These are phyloP conservation scores for Hirtodrosophila histrioides DNA, from an alignment of 2,888 invertebrate species.

Conservation along the genomic window DNA sequence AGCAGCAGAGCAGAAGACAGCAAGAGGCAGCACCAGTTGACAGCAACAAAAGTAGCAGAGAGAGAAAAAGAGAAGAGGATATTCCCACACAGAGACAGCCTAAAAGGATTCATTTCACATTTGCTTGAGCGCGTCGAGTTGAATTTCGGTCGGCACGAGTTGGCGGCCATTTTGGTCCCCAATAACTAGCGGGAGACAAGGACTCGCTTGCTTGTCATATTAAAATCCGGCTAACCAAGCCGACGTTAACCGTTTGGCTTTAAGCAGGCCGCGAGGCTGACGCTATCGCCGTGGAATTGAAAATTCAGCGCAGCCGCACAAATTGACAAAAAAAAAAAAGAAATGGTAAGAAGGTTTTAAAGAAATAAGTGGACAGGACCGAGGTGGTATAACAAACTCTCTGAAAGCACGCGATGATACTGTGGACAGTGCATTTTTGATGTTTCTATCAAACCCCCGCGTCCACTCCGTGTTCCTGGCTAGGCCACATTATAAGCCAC, in stretches of 20 bases:
- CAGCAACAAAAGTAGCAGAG: background rate
- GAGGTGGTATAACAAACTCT: constrained; percentile 70
- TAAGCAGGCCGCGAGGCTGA: constrained; percentile 13
- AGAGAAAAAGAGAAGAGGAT: constrained; percentile 1
- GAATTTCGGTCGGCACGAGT: constrained; percentile 16
- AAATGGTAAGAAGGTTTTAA: constrained; percentile 30
- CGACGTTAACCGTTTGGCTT: constrained; percentile 37
- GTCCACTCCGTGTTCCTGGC: background rate
- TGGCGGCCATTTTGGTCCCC: constrained; percentile 58
- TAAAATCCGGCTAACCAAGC: constrained; percentile 58
- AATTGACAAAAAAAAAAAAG: constrained; percentile 4
- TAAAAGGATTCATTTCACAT: constrained; percentile 73
- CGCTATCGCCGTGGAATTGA: constrained; percentile 31
- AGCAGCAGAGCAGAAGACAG: constrained; percentile 41
- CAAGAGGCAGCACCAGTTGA: background rate
- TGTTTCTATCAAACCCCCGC: constrained; percentile 61
- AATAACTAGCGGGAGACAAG: constrained; percentile 1
- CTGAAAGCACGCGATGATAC: constrained; percentile 66
- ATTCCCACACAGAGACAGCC: constrained; percentile 9
- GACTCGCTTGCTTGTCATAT: constrained; percentile 44
- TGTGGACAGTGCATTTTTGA: constrained; percentile 64
- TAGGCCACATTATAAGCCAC: constrained; percentile 73
- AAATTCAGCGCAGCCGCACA: constrained; percentile 38
- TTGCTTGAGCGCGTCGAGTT: constrained; percentile 53
- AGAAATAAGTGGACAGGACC: constrained; percentile 54